A percentile compares a stretch with the other conserved stretches of the same genome.
Conservation (phyloP, 2,888 invertebrate genomes). For the Caenorhabditis plicata region DNA sequence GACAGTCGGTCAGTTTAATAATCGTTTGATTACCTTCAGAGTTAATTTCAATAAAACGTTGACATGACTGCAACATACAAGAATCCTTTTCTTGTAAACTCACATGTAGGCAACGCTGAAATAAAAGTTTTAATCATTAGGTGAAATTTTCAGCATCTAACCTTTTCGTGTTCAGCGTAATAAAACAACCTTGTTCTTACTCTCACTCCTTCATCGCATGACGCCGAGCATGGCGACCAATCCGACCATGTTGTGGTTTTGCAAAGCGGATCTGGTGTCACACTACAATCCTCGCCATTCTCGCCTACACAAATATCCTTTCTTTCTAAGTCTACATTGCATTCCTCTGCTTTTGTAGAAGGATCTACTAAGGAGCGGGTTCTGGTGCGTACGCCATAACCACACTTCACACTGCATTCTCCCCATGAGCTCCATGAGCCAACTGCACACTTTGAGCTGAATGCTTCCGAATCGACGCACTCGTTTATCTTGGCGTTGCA, state of each 20-base stretch:
- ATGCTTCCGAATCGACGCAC: slow-evolving; percentile 64
- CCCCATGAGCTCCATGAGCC: slow-evolving; percentile 79
- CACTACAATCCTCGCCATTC: slow-evolving; percentile 61
- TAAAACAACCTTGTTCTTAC: slow-evolving; percentile 68
- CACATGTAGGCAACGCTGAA: slow-evolving; percentile 40
- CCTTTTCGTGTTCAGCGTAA: slow-evolving; percentile 64
- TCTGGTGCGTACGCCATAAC: slow-evolving; percentile 82
- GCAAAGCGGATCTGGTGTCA: slow-evolving; percentile 63
- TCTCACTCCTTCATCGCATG: slow-evolving; percentile 70
- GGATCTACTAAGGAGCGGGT: slow-evolving; percentile 69
- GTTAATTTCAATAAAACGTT: slow-evolving; percentile 55
- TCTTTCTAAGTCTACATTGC: slow-evolving; percentile 73
- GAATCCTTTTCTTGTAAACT: slow-evolving; percentile 64
- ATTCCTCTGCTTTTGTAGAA: slow-evolving; percentile 62
- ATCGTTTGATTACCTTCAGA: slow-evolving; percentile 60
- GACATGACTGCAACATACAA: slow-evolving; percentile 60
- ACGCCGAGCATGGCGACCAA: slow-evolving; percentile 69
- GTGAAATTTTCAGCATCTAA: too few relatives aligned
- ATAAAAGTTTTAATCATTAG: too few relatives aligned
- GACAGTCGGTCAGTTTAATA: too few relatives aligned
- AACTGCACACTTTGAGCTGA: slow-evolving; percentile 73
- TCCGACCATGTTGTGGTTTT: slow-evolving; percentile 65
- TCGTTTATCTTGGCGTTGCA: slow-evolving; percentile 65
- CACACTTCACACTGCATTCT: slow-evolving; percentile 81
- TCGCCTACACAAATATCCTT: slow-evolving; percentile 80